phyloP scores from a whole-genome alignment of 2,113 vertebrate genomes.

The Puntigrus tetrazona region DNA sequence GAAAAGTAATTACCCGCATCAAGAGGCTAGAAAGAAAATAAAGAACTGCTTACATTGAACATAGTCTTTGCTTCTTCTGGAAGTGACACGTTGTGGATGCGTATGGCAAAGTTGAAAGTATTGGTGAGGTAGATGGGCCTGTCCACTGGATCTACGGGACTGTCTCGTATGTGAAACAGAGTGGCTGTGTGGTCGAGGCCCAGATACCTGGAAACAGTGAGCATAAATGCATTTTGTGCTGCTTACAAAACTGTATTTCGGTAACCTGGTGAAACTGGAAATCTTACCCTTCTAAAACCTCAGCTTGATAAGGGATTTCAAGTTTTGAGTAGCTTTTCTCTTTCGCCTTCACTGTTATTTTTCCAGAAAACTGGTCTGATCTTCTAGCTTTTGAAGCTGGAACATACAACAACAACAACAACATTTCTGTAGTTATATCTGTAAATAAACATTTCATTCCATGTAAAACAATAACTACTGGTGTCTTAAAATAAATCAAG shows the following conservation, averaged over 20 bases:
- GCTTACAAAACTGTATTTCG: background rate
- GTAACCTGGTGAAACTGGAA: background rate
- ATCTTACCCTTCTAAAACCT: conserved; percentile 96
- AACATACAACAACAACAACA: conserved; percentile 44
- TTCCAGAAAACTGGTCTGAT: conserved; percentile 90
- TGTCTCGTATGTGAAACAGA: conserved; percentile 94
- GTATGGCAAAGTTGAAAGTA: conserved; percentile 89
- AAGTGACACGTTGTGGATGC: conserved; percentile 90
- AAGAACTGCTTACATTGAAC: conserved; percentile 85
- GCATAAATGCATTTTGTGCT: background rate
- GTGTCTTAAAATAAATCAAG: background rate
- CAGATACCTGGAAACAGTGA: conserved; percentile 76
- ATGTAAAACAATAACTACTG: background rate
- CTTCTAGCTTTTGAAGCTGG: conserved; percentile 95
- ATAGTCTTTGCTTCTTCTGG: conserved; percentile 90
- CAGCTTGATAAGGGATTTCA: conserved; percentile 98
- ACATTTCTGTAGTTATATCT: background rate
- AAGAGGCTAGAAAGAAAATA: background rate
- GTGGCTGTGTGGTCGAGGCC: conserved; percentile 96
- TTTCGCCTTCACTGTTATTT: conserved; percentile 98
- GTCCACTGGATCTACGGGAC: conserved; percentile 88
- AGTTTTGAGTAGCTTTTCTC: conserved; percentile 99
- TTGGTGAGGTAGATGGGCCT: conserved; percentile 91
- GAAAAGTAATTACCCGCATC: background rate
- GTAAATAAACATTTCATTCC: background rate